Percentiles rank a stretch among this genome's conserved stretches.
These are phyloP conservation scores for Chloroceryle amazona DNA, from an alignment of 2,797 vertebrate genomes.

Conservation along the genomic window DNA sequence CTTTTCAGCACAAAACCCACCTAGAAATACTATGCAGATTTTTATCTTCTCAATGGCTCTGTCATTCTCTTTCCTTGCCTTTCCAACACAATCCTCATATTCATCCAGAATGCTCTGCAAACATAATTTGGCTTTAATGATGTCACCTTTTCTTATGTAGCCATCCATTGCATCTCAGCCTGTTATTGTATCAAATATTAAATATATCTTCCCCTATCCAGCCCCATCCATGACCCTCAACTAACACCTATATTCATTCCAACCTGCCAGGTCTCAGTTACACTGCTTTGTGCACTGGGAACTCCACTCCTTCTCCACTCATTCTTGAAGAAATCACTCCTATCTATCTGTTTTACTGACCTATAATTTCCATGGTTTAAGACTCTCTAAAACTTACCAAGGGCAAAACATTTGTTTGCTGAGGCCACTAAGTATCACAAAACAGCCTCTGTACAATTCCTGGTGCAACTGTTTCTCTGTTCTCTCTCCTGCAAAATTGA, in stretches of 20 bases:
- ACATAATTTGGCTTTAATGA: not conserved
- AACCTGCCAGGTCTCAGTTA: not conserved
- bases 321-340: not conserved
- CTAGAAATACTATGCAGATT: not conserved
- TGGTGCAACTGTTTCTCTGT: not conserved
- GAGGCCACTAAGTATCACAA: not conserved
- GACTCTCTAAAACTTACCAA: not conserved
- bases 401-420: not conserved
- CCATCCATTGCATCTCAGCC: not conserved
- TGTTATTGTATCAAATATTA: not conserved
- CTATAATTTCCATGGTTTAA: not conserved
- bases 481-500: not conserved
- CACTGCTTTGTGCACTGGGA: not conserved
- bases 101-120: not conserved
- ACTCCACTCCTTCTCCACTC: not conserved
- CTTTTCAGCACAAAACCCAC: not conserved
- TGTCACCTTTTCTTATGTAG: not conserved
- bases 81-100: not conserved
- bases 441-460: not conserved
- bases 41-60: not conserved
- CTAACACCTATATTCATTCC: not conserved
- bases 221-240: not conserved
- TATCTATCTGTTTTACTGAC: not conserved
- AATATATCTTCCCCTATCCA: not conserved
- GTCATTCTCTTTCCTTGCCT: not conserved